Evolutionary conservation across 2,888 invertebrate species (phyloP), one percentile per base, ranked within the genome.

Genomic region (Mesorhabditis belari): DNA sequence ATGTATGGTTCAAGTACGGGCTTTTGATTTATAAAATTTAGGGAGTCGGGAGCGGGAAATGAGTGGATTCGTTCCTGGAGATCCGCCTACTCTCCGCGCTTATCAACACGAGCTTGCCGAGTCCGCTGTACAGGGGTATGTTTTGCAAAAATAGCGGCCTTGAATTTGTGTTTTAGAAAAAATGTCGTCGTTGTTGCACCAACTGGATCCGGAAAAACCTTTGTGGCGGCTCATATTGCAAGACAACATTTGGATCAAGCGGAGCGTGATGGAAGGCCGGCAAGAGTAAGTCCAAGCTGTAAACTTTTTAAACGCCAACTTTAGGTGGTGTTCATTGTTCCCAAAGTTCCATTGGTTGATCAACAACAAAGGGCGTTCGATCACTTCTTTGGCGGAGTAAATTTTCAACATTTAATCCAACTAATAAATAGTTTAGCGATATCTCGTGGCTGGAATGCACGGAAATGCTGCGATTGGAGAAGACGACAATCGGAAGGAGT

Each of bases 141-240:
- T n/a, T n/a, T n/a, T n/a, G n/a, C n/a, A n/a, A n/a, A n/a, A n/a
- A n/a, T n/a, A n/a, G n/a, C n/a, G n/a, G n/a, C n/a, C n/a, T n/a
- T n/a, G n/a, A n/a, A n/a, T n/a, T 35, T 9, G 44, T 9, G 12
- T 35, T 35, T 35, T 9, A 35, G 44, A n/a, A 35, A 64, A 28
- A 79, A 77, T 52, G 64, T 67, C n/a, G 70, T 79, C 3, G 68
- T 79, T 49, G 75, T 75, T n/a, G 79, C 79, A 0, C 79, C 79
- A 4, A 79, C 79, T 2, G 79, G 79, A n/a, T 64, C 73, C 12
- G 79, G 79, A 61, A 79, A 79, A 58, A 79, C 79, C 1, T 65
- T 73, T 61, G 76, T 79, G n/a, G 76, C 76, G 5, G 69, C 69
- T 17, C 71, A 73, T 52, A 72, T 77, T 2, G 74, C 78, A 12